Percentiles rank a stretch among this genome's conserved stretches.
phyloP scores from a whole-genome alignment of 2,797 vertebrate genomes.

The Pogonophryne albipinna region DNA sequence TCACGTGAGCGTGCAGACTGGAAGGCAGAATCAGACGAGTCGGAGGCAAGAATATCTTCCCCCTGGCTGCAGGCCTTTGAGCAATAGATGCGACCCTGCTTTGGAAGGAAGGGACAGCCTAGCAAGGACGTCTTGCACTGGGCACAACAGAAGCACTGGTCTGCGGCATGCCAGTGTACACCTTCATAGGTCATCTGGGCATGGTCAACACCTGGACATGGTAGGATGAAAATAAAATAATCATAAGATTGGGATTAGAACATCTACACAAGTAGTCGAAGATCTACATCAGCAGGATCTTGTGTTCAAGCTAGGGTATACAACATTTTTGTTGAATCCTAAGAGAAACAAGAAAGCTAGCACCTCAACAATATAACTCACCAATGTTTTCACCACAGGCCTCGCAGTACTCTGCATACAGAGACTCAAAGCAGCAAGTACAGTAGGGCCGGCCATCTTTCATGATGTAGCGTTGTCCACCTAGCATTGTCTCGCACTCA shows the following conservation, averaged over 20 bases:
- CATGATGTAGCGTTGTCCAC: conserved; percentile 98
- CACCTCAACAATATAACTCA: conserved; percentile 65
- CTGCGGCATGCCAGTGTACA: conserved; percentile 97
- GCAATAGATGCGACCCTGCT: conserved; percentile 95
- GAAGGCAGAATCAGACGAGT: conserved; percentile 96
- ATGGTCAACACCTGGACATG: conserved; percentile 91
- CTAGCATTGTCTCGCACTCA: conserved; percentile 93
- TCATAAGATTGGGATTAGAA: neutral
- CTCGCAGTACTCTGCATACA: conserved; percentile 97
- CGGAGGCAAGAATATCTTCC: conserved; percentile 93
- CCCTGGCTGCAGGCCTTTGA: conserved; percentile 96
- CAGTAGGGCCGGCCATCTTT: conserved; percentile 96
- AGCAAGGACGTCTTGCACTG: conserved; percentile 95
- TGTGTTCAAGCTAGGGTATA: neutral
- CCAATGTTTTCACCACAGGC: conserved; percentile 97
- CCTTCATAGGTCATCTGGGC: conserved; percentile 99
- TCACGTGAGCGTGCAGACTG: conserved; percentile 95
- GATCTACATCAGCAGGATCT: neutral
- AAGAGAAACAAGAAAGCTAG: neutral
- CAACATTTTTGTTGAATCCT: neutral
- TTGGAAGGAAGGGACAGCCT: conserved; percentile 96
- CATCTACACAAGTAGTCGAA: neutral
- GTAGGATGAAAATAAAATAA: neutral
- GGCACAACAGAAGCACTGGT: conserved; percentile 95
- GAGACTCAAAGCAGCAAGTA: conserved; percentile 94